A percentile compares a stretch with the other conserved stretches of the same genome.
Evolutionary conservation across 2,797 vertebrate species (phyloP).

Genomic region (Eutrigla gurnardus): DNA sequence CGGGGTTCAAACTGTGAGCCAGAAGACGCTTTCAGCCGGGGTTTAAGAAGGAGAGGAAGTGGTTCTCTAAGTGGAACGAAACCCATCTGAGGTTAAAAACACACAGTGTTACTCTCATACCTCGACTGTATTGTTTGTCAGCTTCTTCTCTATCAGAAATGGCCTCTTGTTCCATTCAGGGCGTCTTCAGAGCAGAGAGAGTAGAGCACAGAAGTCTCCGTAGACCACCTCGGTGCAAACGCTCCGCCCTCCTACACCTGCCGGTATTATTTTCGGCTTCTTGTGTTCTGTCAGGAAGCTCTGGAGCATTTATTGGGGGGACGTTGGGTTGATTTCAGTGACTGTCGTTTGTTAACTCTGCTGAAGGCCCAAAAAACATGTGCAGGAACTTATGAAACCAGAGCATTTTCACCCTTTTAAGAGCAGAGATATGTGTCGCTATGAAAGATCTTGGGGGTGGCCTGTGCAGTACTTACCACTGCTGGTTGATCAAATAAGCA

Average conservation of each 20-base stretch:
- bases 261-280: constrained; percentile 29
- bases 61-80: constrained; percentile 58
- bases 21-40: constrained; percentile 64
- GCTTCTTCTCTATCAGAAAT: constrained; percentile 75
- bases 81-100: constrained; percentile 63
- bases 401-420: background rate
- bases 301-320: constrained; percentile 17
- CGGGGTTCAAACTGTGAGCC: constrained; percentile 66
- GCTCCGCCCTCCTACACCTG: constrained; percentile 27
- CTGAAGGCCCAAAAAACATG: constrained; percentile 32
- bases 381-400: background rate
- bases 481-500: constrained; percentile 15
- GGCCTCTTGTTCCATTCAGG: constrained; percentile 69
- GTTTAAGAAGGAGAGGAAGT: constrained; percentile 30
- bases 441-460: background rate
- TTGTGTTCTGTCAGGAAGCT: constrained; percentile 32
- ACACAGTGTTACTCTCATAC: constrained; percentile 78
- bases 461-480: background rate
- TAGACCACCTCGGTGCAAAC: constrained; percentile 57
- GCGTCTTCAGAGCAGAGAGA: constrained; percentile 53
- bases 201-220: constrained; percentile 76
- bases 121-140: constrained; percentile 81
- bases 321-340: constrained; percentile 22
- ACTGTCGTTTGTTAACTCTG: constrained; percentile 32
- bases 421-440: background rate